phyloP scores from a whole-genome alignment of 2,888 invertebrate species.

The Chloroclystis v-ata region DNA sequence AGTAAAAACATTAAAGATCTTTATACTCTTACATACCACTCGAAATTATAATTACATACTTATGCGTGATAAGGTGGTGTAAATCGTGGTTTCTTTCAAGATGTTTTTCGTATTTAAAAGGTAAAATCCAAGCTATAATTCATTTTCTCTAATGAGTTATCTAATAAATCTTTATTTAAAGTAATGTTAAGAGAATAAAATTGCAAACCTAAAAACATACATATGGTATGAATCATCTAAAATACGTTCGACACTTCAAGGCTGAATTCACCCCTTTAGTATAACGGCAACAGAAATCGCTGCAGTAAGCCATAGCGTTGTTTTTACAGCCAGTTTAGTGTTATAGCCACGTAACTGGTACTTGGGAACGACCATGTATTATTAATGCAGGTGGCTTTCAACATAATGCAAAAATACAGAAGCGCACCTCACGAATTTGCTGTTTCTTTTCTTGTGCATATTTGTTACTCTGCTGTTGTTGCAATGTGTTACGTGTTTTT shows the following conservation, averaged over 20 bases:
- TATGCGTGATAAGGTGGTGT: too few relatives aligned
- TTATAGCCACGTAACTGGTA: conserved; percentile 26
- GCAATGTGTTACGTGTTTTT: too few relatives aligned
- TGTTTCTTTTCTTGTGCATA: too few relatives aligned
- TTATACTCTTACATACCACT: background rate
- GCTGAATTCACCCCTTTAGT: conserved; percentile 12
- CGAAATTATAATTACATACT: too few relatives aligned
- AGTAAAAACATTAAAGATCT: background rate
- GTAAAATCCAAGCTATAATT: too few relatives aligned
- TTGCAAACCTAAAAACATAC: too few relatives aligned
- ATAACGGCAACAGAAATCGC: conserved; percentile 18
- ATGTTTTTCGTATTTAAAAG: background rate
- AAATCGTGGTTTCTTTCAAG: too few relatives aligned
- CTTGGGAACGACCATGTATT: conserved; percentile 31
- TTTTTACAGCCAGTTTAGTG: conserved; percentile 26
- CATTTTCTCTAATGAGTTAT: too few relatives aligned
- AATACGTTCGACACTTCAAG: conserved; percentile 4
- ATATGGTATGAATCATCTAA: too few relatives aligned
- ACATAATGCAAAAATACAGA: conserved; percentile 2
- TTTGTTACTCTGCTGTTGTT: too few relatives aligned
- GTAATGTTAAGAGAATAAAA: too few relatives aligned
- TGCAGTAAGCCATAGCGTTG: conserved; percentile 23
- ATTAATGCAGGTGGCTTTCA: conserved; percentile 28
- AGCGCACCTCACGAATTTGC: background rate
- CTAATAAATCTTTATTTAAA: too few relatives aligned